phyloP scores from a whole-genome alignment of 2,113 vertebrate genomes.

The Clinocottus analis region DNA sequence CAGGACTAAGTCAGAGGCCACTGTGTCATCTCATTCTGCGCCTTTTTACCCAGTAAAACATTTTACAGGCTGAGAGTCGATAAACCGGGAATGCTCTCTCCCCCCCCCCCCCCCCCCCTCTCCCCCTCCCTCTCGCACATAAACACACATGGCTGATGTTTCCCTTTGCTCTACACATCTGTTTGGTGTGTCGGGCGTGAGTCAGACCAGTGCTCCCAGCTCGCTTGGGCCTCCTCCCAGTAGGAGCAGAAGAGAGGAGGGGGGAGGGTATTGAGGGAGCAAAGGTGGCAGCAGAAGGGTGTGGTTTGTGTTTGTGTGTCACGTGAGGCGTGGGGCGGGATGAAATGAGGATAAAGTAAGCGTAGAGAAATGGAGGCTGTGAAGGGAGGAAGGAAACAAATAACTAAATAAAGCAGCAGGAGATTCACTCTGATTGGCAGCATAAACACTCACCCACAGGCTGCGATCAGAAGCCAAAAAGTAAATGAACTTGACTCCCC shows the following conservation, averaged over 20 bases:
- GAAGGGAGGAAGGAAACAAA: neutral
- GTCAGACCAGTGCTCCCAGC: constrained; percentile 34
- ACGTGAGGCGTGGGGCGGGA: constrained; percentile 1
- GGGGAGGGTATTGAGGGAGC: neutral
- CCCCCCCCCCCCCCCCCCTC: no score
- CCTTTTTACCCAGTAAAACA: constrained; percentile 23
- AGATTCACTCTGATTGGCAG: neutral
- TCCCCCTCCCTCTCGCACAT: constrained; percentile 11
- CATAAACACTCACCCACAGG: constrained; percentile 28
- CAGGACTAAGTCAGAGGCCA: constrained; percentile 20
- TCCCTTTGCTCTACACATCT: constrained; percentile 65
- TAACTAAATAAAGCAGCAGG: neutral
- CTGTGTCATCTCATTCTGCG: constrained; percentile 12
- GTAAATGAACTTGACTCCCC: neutral
- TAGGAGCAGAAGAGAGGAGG: constrained; percentile 13
- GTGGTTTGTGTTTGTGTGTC: constrained; percentile 11
- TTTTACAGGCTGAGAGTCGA: constrained; percentile 19
- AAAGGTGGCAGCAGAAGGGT: constrained; percentile 8
- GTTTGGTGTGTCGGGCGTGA: constrained; percentile 56
- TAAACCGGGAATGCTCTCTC: constrained; percentile 35
- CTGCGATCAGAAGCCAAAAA: constrained; percentile 40
- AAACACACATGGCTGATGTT: constrained; percentile 24
- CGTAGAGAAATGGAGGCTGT: neutral
- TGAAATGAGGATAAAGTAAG: neutral
- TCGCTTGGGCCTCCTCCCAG: constrained; percentile 33